Percentiles rank a stretch among this genome's conserved stretches.
phyloP scores from a whole-genome alignment of 2,888 invertebrate species.

The Drosophila histrio region DNA sequence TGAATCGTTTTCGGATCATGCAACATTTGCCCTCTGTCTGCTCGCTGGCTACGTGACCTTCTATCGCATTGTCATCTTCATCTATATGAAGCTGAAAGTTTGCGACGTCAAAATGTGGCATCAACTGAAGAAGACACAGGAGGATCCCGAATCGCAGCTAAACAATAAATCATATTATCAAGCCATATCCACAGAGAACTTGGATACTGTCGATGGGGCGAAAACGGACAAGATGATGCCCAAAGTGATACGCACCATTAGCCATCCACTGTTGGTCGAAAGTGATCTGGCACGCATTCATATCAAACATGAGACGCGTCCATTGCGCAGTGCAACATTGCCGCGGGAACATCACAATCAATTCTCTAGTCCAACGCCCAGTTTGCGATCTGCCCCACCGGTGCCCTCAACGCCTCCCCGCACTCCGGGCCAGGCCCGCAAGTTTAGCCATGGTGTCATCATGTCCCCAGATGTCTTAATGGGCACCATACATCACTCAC shows the following conservation, averaged over 20 bases:
- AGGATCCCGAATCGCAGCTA: conserved; percentile 60
- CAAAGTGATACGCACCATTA: conserved; percentile 65
- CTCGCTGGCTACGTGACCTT: conserved; percentile 63
- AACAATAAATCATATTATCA: conserved; percentile 60
- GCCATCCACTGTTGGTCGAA: conserved; percentile 64
- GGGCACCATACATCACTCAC: conserved; percentile 33
- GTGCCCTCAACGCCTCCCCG: conserved; percentile 53
- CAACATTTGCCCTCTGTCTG: conserved; percentile 52
- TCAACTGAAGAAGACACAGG: conserved; percentile 54
- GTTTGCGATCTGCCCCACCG: conserved; percentile 60
- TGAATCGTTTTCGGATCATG: conserved; percentile 55
- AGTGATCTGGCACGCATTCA: conserved; percentile 62
- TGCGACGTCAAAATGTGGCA: conserved; percentile 69
- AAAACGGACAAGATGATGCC: conserved; percentile 21
- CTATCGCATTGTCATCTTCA: conserved; percentile 61
- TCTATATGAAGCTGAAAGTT: conserved; percentile 65
- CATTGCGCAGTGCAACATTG: conserved; percentile 51
- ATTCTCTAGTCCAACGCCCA: conserved; percentile 61
- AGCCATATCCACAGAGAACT: conserved; percentile 57
- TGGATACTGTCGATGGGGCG: conserved; percentile 56
- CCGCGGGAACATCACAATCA: conserved; percentile 34
- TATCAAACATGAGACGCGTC: conserved; percentile 63
- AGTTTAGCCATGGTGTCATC: conserved; percentile 55
- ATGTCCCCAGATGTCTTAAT: conserved; percentile 65
- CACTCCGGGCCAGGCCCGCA: conserved; percentile 49